Evolutionary conservation across 2,888 invertebrate genomes (phyloP), one percentile per base, ranked within the genome.

Genomic region (Alsophila aescularia): DNA sequence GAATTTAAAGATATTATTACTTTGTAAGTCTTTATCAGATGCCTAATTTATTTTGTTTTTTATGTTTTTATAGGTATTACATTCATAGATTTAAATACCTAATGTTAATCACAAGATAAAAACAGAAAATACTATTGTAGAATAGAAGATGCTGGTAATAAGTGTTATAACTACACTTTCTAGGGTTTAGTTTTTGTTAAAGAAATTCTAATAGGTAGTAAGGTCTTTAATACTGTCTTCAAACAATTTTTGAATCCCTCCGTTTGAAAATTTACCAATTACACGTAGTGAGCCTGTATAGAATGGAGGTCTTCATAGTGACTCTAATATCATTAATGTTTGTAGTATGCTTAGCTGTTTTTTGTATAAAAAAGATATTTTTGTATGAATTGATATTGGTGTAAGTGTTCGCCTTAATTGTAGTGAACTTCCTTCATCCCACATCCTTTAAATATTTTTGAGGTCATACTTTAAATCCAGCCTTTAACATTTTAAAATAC

Each of bases 351-450:
- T 87, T 88, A 85, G 83, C 81, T 71, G 73, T 81, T 80, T 81
- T 77, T 81, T 83, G 81, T 87, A 85, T 85, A 87, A 81, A 85
- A n/a, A 88, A 86, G 81, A 90, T 91, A 91, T 90, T 91, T 91
- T 91, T 91, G 87, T 91, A 90, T 89, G 87, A 79, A 83, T 83
- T 79, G 77, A 79, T 83, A 50, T 41, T 73, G 77, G 78, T 75
- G 72, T 85, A 85, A 85, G 83, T 80, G 79, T 82, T 81, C 72
- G 83, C 80, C 75, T 81, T 85, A 81, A 74, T 66, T 69, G 70
- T 81, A 81, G 75, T 72, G 62, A 59, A 65, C 58, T 60, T 65
- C 13, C 56, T 66, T 69, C 66, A 67, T 62, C 54, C 62, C 44
- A 58, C 53, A 57, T 51, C 52, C 52, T 48, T 60, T 47, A 42